phyloP scores from a whole-genome alignment of 2,113 vertebrate species.

The Lasiurus cinereus region DNA sequence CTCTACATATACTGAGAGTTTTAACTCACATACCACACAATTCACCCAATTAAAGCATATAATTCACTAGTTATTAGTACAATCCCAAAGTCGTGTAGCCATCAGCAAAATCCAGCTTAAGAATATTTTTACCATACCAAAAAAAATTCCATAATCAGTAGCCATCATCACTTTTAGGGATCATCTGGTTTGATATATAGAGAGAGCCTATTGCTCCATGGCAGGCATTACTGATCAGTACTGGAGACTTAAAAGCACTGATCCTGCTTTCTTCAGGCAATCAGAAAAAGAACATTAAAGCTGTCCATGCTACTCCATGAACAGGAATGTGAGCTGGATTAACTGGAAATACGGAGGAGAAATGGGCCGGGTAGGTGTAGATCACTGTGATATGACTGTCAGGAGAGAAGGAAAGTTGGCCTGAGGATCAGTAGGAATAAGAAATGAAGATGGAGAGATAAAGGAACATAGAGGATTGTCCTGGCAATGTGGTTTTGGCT shows the following conservation, averaged over 20 bases:
- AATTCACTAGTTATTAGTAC: not conserved
- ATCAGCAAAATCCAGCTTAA: constrained; percentile 42
- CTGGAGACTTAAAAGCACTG: not conserved
- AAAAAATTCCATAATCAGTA: not conserved
- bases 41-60: not conserved
- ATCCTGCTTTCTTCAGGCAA: not conserved
- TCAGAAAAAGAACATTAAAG: not conserved
- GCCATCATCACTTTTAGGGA: not conserved
- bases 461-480: not conserved
- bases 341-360: not conserved
- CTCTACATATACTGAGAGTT: not conserved
- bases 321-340: not conserved
- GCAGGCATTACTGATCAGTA: not conserved
- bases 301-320: not conserved
- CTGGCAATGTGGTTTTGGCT: not conserved
- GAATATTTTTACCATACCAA: not conserved
- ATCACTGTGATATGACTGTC: not conserved
- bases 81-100: not conserved
- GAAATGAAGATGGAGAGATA: not conserved
- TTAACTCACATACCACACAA: not conserved
- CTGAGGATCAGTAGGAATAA: not conserved
- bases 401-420: not conserved
- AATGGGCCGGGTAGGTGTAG: not conserved
- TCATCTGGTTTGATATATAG: not conserved
- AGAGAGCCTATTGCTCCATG: not conserved